Base-by-base conservation (phyloP, 1,140 invertebrate species). In the Saccostrea cuccullata region DNA sequence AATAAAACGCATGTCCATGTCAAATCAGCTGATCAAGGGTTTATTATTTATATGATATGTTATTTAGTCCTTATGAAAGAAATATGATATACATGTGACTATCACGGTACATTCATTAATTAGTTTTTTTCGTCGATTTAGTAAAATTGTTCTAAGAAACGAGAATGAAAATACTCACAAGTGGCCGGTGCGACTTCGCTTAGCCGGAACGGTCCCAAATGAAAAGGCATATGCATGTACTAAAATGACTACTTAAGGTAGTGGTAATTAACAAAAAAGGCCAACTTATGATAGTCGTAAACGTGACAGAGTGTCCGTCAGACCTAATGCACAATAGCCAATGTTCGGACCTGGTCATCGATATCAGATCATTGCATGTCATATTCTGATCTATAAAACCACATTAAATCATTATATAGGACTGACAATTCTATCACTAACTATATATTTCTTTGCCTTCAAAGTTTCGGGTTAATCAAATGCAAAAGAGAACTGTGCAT, bases 241-340 rank as follows among this genome's bases (percentile, higher is more conserved):
- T 77, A 77, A 36, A 77, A 77, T 26, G 70, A 30, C 70, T 77
- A 77, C 26, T 77, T 30, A 77, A 30, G 23, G 26, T 30, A 36
- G 15, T 15, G 2, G 23, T 13, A 77, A n/a, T n/a, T n/a, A n/a
- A 23, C 70, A 30, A 77, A 30, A 30, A 30, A 15, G 60, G 6
- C 8, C 26, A 77, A 77, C 70, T 36, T 77, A 36, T 30, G 70
- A 26, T 4, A 77, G 70, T 77, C 70, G 70, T 77, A 77, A 77
- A 77, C 70, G 30, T 77, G 70, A 77, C 70, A 77, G 30, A 13
- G 30, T 36, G 70, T 77, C 70, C 70, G 70, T 77, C 30, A 77
- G 5, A 30, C 26, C 13, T 77, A 77, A 77, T 26, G 36, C 70
- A 15, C 13, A 0, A 36, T 36, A 26, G 12, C 70, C 70, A 8